Conservation (phyloP, 2,113 vertebrate species). For the Scomber scombrus region DNA sequence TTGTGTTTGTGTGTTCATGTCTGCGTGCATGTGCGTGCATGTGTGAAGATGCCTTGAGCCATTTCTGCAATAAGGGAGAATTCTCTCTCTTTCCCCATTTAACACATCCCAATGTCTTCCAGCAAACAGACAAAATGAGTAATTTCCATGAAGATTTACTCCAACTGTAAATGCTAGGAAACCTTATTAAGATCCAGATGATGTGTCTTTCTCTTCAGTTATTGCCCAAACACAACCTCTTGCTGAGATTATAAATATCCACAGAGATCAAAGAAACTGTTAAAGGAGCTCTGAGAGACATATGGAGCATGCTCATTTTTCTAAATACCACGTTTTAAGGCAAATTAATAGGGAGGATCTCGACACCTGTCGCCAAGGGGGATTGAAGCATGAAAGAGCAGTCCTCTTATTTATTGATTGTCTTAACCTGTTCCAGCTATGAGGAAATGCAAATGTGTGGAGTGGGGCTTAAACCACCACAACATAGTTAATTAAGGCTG, state of each 20-base stretch:
- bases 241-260: conserved; percentile 61
- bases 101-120: conserved; percentile 40
- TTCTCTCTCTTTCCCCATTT: conserved; percentile 13
- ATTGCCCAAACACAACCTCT: conserved; percentile 63
- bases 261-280: conserved; percentile 49
- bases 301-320: not conserved
- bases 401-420: conserved; percentile 21
- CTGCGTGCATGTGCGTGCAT: conserved; percentile 7
- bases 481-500: not conserved
- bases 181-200: conserved; percentile 74
- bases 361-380: not conserved
- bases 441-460: conserved; percentile 9
- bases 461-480: not conserved
- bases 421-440: conserved; percentile 20
- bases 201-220: conserved; percentile 69
- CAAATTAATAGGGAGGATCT: not conserved
- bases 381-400: conserved; percentile 1
- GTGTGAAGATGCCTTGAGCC: conserved; percentile 36
- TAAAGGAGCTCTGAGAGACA: conserved; percentile 4
- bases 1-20: conserved; percentile 8
- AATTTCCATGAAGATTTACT: conserved; percentile 58
- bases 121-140: conserved; percentile 45
- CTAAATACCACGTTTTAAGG: conserved; percentile 28
- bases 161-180: conserved; percentile 69
- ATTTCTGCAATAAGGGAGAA: conserved; percentile 44